Evolutionary conservation across 2,113 vertebrate species (phyloP), one percentile per base, ranked within the genome.

Genomic region (Callorhinus ursinus): DNA sequence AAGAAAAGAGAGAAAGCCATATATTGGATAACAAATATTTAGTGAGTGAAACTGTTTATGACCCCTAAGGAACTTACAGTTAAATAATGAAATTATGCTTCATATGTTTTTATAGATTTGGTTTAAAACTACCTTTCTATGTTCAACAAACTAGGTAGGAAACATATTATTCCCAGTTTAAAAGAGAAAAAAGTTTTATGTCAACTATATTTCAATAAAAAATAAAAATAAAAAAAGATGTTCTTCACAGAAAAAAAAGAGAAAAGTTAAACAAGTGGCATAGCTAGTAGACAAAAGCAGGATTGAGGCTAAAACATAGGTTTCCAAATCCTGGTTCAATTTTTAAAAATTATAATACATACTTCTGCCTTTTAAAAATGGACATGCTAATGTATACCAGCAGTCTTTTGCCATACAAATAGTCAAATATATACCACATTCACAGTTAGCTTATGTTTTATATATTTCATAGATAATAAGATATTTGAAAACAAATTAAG

Each of bases 401-500:
- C 0, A 65, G 69, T 28, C 36, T 85, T 95, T 90, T 90, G 24
- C 89, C 42, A 76, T 16, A 85, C 61, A 94, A 95, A 96, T 63
- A 89, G 85, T 87, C 96, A 96, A 96, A 91, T 96, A 91, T 65
- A 94, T 1, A 93, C 46, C 12, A 61, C 4, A 83, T 90, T 94
- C 94, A 71, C 0, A 2, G 84, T 88, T 96, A 93, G 49, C 61
- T 96, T 97, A 97, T 97, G 67, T 97, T 97, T 97, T 87, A 94
- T 95, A 89, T 97, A 97, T 96, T 96, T 96, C 49, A 81, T 55
- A 96, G 92, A 97, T 91, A 93, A 95, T 94, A 93, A 92, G 71
- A 94, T 96, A 97, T 91, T 93, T 96, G 96, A 97, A 98, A 97
- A 94, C 88, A 97, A 97, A 96, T 97, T 96, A 95, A 96, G 92